These are phyloP conservation scores for Ochropleura leucogaster DNA, from an alignment of 2,888 invertebrate species.

Conservation along the genomic window DNA sequence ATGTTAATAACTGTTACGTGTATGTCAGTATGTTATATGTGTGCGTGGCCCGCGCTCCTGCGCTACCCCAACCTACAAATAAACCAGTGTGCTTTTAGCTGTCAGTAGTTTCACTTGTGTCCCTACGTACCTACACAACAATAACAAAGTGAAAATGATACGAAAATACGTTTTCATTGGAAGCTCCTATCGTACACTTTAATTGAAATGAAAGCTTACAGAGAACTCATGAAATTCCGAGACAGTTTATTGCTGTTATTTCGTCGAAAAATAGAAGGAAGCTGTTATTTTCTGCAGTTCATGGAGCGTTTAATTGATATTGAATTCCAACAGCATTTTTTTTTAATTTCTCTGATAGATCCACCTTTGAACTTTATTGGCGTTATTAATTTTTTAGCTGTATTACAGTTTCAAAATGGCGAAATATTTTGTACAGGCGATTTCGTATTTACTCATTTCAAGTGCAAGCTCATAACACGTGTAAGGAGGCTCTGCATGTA, in stretches of 20 bases:
- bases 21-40: too few relatives aligned
- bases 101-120: too few relatives aligned
- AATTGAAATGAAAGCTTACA: background rate
- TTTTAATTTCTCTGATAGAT: background rate
- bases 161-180: background rate
- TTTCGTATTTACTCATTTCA: background rate
- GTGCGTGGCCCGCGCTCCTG: too few relatives aligned
- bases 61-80: too few relatives aligned
- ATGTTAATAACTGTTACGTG: background rate
- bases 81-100: too few relatives aligned
- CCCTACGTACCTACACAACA: too few relatives aligned
- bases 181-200: background rate
- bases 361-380: background rate
- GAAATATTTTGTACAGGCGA: background rate
- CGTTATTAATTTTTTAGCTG: background rate
- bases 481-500: background rate
- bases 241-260: background rate
- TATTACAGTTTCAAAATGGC: background rate
- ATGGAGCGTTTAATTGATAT: conserved; percentile 4
- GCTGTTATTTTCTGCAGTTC: background rate
- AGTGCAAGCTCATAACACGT: too few relatives aligned
- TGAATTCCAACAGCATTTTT: conserved; percentile 1
- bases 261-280: background rate
- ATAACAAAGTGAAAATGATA: background rate
- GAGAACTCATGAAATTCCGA: conserved; percentile 2